These are phyloP conservation scores for Bemisia tabaci DNA, from an alignment of 1,140 invertebrate genomes.

Conservation along the genomic window DNA sequence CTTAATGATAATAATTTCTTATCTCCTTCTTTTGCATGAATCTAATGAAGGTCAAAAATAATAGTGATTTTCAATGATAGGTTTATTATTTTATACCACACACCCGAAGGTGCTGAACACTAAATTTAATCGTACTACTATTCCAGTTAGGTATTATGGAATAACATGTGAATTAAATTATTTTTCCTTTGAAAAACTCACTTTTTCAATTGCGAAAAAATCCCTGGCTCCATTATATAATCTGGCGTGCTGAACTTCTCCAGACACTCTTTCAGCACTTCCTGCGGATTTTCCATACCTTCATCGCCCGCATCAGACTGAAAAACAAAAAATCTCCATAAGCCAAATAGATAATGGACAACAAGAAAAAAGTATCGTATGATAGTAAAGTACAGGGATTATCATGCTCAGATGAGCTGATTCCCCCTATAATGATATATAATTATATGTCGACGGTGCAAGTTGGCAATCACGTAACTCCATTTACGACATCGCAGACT, in stretches of 20 bases:
- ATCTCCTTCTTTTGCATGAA: too few relatives aligned
- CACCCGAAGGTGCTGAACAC: too few relatives aligned
- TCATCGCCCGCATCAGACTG: conserved; percentile 48
- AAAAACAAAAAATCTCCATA: conserved; percentile 4
- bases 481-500: not conserved
- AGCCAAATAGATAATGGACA: not conserved
- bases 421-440: too few relatives aligned
- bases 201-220: conserved; percentile 83
- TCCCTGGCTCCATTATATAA: conserved; percentile 97
- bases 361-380: not conserved
- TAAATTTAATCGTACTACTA: too few relatives aligned
- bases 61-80: too few relatives aligned
- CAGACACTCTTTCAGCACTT: conserved; percentile 74
- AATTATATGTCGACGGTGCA: not conserved
- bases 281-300: conserved; percentile 64
- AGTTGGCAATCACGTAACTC: not conserved
- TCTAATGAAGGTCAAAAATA: too few relatives aligned
- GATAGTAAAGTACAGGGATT: not conserved
- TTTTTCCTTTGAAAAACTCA: conserved; percentile 24
- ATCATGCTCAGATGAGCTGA: not conserved
- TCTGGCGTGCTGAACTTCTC: conserved; percentile 82
- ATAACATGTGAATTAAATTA: too few relatives aligned
- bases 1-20: too few relatives aligned
- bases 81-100: too few relatives aligned
- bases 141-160: too few relatives aligned